A percentile compares a stretch with the other conserved stretches of the same genome.
Conservation (phyloP, 1,140 invertebrate species). For the Lucilia cuprina region DNA sequence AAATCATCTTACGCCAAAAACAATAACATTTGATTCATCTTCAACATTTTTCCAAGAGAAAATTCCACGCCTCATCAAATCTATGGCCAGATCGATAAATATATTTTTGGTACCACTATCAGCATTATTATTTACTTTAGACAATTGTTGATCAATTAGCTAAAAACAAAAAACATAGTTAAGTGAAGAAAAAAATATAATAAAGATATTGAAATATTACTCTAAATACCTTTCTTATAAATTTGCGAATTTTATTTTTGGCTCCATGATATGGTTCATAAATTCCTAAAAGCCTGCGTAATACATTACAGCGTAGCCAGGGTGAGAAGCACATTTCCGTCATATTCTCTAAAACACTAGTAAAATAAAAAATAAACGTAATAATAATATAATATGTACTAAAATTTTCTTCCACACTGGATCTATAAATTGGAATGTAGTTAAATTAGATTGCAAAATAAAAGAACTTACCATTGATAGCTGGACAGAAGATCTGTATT, state of each 20-base stretch:
- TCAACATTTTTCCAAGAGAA: constrained; percentile 44
- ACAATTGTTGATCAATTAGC: not conserved
- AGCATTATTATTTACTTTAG: not conserved
- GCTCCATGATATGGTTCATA: constrained; percentile 43
- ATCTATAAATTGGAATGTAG: too few species aligned
- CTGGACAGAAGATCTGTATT: constrained; percentile 43
- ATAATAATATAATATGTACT: too few species aligned
- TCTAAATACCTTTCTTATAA: constrained; percentile 47
- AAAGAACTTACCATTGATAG: constrained; percentile 50
- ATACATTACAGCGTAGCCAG: constrained; percentile 44
- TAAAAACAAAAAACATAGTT: not conserved
- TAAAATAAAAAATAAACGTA: too few species aligned
- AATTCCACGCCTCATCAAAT: constrained; percentile 38
- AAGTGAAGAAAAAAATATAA: not conserved
- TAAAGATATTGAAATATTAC: not conserved
- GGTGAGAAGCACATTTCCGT: constrained; percentile 57
- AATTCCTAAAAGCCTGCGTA: constrained; percentile 44
- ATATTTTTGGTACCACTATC: constrained; percentile 21
- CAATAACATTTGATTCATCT: constrained; percentile 45
- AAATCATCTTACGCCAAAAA: constrained; percentile 39
- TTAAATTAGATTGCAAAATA: not conserved
- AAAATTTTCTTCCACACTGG: not conserved
- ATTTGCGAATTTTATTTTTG: constrained; percentile 49
- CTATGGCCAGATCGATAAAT: constrained; percentile 45
- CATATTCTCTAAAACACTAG: constrained; percentile 47